phyloP scores from a whole-genome alignment of 2,113 vertebrate species.

The Poicephalus meyeri region DNA sequence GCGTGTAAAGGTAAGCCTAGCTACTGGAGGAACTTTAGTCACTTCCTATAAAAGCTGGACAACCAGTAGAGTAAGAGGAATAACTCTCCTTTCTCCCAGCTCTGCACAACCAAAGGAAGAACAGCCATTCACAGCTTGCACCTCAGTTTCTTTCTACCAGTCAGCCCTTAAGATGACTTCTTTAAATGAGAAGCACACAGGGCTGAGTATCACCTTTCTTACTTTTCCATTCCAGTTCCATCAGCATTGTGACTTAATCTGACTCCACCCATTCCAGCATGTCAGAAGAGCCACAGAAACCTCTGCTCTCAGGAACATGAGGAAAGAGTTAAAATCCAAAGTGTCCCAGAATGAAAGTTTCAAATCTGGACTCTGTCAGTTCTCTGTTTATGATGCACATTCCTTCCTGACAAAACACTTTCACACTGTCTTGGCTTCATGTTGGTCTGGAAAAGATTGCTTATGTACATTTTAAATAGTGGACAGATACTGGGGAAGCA shows the following conservation, averaged over 20 bases:
- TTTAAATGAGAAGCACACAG: not conserved
- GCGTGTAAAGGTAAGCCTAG: not conserved
- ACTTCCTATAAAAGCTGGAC: not conserved
- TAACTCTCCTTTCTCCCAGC: not conserved
- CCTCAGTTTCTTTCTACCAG: not conserved
- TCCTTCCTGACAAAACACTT: not conserved
- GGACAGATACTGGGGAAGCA: not conserved
- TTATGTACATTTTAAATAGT: not conserved
- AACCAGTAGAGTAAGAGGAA: not conserved
- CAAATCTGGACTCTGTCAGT: not conserved
- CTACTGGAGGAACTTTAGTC: not conserved
- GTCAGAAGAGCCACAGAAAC: not conserved
- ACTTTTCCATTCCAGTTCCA: not conserved
- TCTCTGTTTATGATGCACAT: not conserved
- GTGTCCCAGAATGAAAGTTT: not conserved
- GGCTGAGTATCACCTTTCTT: not conserved
- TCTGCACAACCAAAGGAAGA: not conserved
- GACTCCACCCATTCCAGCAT: not conserved
- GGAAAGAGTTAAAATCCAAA: not conserved
- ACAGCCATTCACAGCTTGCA: not conserved
- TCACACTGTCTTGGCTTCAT: not conserved
- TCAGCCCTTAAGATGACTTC: not conserved
- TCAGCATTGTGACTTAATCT: not conserved
- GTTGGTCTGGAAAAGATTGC: not conserved
- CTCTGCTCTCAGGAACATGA: not conserved